Percentiles rank a stretch among this genome's conserved stretches.
Evolutionary conservation across 2,888 invertebrate species (phyloP).

Genomic region (Melanargia galathea): DNA sequence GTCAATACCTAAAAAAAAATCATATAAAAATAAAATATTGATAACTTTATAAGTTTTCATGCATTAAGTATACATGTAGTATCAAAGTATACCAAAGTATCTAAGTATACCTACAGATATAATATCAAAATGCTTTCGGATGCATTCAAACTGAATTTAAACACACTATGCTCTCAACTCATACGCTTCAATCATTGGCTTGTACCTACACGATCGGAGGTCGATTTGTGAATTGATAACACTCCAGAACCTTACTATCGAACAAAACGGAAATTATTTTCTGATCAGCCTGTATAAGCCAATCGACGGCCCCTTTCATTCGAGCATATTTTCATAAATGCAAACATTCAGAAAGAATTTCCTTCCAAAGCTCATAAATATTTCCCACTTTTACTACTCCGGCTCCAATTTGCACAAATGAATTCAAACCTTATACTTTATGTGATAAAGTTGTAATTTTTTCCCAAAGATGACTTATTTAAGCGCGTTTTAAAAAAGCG

Average conservation of each 20-base stretch:
- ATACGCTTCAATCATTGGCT: too few relatives aligned
- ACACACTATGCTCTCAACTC: too few relatives aligned
- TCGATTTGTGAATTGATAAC: background rate
- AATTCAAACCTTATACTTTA: constrained; percentile 47
- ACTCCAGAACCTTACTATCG: background rate
- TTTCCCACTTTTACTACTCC: constrained; percentile 77
- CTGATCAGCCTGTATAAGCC: constrained; percentile 50
- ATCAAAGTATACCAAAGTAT: too few relatives aligned
- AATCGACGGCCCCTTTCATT: constrained; percentile 62
- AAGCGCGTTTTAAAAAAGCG: constrained; percentile 75
- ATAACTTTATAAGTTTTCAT: too few relatives aligned
- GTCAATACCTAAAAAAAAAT: too few relatives aligned
- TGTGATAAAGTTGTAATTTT: constrained; percentile 47
- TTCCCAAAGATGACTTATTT: constrained; percentile 51
- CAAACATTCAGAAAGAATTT: constrained; percentile 81
- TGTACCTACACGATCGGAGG: too few relatives aligned
- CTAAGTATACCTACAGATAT: too few relatives aligned
- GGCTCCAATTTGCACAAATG: constrained; percentile 42
- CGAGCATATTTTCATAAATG: constrained; percentile 82
- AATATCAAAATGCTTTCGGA: too few relatives aligned
- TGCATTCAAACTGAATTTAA: too few relatives aligned
- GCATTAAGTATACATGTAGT: too few relatives aligned
- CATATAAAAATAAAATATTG: too few relatives aligned
- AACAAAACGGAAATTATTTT: background rate
- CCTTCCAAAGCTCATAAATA: constrained; percentile 81